Evolutionary conservation across 2,797 vertebrate genomes (phyloP).

Genomic region (Enteromius treurensis): DNA sequence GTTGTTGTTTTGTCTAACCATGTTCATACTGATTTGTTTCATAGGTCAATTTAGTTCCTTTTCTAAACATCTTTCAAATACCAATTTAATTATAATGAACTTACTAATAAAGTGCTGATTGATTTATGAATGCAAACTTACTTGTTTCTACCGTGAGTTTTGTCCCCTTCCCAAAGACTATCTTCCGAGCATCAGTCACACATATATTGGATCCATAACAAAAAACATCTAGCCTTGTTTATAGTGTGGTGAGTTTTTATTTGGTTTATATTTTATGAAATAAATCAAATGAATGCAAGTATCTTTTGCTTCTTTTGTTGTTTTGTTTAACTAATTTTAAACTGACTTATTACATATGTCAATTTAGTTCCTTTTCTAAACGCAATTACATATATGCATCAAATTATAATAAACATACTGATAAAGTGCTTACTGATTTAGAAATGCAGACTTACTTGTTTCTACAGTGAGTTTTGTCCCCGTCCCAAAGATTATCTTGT

Average conservation of each 20-base stretch:
- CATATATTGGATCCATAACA: background rate
- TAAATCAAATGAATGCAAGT: background rate
- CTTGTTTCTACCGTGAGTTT: conserved; percentile 26
- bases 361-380: conserved; percentile 28
- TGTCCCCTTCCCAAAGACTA: conserved; percentile 6
- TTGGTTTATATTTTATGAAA: background rate
- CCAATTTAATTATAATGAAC: background rate
- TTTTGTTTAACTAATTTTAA: background rate
- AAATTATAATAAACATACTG: background rate
- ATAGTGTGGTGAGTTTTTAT: background rate
- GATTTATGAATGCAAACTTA: background rate
- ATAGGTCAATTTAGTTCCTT: background rate
- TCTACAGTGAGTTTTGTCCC: conserved; percentile 26
- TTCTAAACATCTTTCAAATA: background rate
- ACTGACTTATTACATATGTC: conserved; percentile 58
- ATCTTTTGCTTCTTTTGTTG: background rate
- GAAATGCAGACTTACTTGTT: conserved; percentile 3
- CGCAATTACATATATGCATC: background rate
- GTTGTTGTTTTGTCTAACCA: background rate
- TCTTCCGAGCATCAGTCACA: conserved; percentile 25
- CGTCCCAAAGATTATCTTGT: conserved; percentile 19
- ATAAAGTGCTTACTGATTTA: background rate
- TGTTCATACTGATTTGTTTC: too few species aligned
- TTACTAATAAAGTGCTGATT: background rate
- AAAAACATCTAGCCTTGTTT: background rate